Evolutionary conservation across 2,113 vertebrate genomes (phyloP).

Genomic region (Gasterosteus aculeatus): DNA sequence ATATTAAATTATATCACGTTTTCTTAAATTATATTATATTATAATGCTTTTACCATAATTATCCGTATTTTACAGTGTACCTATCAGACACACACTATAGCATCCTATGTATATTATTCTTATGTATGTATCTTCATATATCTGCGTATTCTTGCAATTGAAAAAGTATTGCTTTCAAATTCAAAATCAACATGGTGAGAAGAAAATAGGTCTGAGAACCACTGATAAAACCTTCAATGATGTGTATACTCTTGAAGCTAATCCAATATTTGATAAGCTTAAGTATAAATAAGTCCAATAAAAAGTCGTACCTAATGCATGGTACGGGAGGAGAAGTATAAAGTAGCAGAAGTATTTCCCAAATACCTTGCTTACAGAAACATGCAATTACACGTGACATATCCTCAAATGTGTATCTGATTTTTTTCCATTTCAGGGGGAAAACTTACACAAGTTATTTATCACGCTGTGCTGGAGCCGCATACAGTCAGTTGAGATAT

Average conservation of each 20-base stretch:
- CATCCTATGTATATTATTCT: too few species aligned
- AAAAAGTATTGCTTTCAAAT: background rate
- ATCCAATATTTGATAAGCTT: background rate
- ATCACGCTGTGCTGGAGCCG: slow-evolving; percentile 19
- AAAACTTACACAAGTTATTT: slow-evolving; percentile 11
- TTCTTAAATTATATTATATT: too few species aligned
- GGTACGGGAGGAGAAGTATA: background rate
- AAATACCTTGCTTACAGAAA: background rate
- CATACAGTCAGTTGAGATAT: slow-evolving; percentile 36
- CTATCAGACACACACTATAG: too few species aligned
- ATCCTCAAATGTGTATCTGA: background rate
- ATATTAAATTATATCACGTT: too few species aligned
- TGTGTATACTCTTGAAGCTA: background rate
- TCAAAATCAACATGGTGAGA: background rate
- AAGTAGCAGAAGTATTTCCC: background rate
- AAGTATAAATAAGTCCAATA: too few species aligned
- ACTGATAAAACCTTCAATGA: background rate
- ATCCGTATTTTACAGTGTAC: background rate
- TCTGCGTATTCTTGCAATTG: background rate
- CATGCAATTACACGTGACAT: background rate
- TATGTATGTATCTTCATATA: too few species aligned
- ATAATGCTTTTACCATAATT: background rate
- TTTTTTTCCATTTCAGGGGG: background rate
- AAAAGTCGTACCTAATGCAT: background rate
- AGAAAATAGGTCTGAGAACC: background rate